phyloP scores from a whole-genome alignment of 1,140 invertebrate genomes.

The Prorops nasuta region DNA sequence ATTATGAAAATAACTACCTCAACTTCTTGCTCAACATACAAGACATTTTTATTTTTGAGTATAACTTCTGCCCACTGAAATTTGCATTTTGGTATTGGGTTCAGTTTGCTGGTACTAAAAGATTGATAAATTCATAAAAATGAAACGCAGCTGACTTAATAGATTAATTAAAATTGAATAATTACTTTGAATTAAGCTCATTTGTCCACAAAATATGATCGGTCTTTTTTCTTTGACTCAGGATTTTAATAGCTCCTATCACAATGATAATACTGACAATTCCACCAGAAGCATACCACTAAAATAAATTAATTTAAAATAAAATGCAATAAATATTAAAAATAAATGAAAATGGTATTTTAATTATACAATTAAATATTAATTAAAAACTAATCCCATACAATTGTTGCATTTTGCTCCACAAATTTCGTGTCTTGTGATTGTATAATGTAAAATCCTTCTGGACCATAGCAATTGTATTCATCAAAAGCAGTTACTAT shows the following conservation, averaged over 20 bases:
- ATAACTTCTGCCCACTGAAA: slow-evolving; percentile 28
- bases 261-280: slow-evolving; percentile 7
- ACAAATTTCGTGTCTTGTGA: not conserved
- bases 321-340: slow-evolving; percentile 14
- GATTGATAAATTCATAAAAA: slow-evolving; percentile 10
- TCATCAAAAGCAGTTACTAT: slow-evolving; percentile 33
- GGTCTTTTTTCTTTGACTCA: slow-evolving; percentile 14
- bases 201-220: slow-evolving; percentile 1
- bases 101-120: slow-evolving; percentile 13
- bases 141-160: too few species aligned
- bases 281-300: slow-evolving; percentile 15
- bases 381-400: slow-evolving; percentile 10
- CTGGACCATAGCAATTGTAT: slow-evolving; percentile 31
- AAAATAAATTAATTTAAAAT: slow-evolving; percentile 8
- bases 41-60: slow-evolving; percentile 37
- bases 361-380: too few species aligned
- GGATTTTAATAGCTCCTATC: slow-evolving; percentile 7
- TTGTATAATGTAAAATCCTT: slow-evolving; percentile 22
- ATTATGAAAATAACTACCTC: slow-evolving; percentile 44
- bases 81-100: slow-evolving; percentile 6
- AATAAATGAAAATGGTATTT: slow-evolving; percentile 2
- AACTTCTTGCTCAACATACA: slow-evolving; percentile 57
- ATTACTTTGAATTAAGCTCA: slow-evolving; percentile 6
- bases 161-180: too few species aligned
- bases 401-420: not conserved